These are phyloP conservation scores for Morinoia aosen DNA, from an alignment of 2,888 invertebrate genomes.

Conservation along the genomic window DNA sequence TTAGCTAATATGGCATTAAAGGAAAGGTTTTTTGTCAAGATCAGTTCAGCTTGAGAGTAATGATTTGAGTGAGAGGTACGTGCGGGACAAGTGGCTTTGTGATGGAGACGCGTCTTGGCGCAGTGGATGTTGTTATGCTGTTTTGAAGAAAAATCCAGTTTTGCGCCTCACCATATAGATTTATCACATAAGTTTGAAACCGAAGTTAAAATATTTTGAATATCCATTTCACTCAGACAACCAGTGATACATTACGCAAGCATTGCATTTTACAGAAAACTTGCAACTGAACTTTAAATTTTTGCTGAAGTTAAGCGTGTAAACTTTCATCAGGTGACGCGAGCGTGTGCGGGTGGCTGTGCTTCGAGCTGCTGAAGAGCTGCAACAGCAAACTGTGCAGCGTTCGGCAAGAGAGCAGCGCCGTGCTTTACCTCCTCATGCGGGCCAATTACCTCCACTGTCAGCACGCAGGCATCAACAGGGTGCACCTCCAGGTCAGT, in stretches of 20 bases:
- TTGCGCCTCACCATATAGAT: too few relatives aligned
- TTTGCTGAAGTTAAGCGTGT: neutral
- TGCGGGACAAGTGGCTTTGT: too few relatives aligned
- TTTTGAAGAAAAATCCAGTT: too few relatives aligned
- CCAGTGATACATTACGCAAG: neutral
- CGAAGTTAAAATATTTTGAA: neutral
- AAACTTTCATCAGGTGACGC: constrained; percentile 78
- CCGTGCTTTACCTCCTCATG: constrained; percentile 92
- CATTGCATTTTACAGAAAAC: neutral
- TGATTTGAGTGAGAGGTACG: too few relatives aligned
- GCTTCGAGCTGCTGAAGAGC: constrained; percentile 84
- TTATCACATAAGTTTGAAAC: too few relatives aligned
- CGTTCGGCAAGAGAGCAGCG: constrained; percentile 91
- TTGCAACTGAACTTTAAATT: neutral
- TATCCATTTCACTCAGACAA: neutral
- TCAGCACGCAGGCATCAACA: constrained; percentile 84
- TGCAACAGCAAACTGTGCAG: constrained; percentile 89
- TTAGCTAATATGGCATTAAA: neutral
- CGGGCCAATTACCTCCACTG: constrained; percentile 94
- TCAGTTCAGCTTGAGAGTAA: neutral
- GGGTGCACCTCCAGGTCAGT: constrained; percentile 87
- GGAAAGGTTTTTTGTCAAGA: neutral
- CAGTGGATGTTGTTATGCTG: too few relatives aligned
- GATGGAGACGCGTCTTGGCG: too few relatives aligned
- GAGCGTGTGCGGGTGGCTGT: constrained; percentile 84